Base-by-base conservation (phyloP, 2,797 vertebrate species). In the Heliangelus exortis region DNA sequence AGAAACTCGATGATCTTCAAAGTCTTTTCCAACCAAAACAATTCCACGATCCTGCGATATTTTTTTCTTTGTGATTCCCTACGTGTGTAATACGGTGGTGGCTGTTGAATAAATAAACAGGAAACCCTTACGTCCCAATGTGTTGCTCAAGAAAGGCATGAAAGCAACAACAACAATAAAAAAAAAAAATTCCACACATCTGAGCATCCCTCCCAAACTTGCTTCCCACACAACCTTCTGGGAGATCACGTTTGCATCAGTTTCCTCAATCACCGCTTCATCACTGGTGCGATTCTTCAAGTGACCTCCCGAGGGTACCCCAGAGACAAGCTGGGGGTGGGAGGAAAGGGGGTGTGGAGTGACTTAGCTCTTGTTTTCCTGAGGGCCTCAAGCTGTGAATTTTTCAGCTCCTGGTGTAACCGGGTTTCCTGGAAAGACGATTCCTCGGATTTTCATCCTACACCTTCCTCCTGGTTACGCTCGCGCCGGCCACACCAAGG, bases 181-280 rank as follows among this genome's bases (percentile, higher is more conserved):
- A 21, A 47, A 47, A 17, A 45, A 47, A 20, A 47, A 92, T 88
- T 78, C 77, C 91, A 94, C 84, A 84, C 71, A 53, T 50, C 57
- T 79, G 93, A 93, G 90, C 94, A 82, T 82, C 90, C 88, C 90
- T 95, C 94, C 94, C 95, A 94, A 86, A 58, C 72, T 22, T 89
- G 61, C 95, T 96, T 93, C 93, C 88, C 90, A 92, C 90, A 80
- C 94, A 94, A 94, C 90, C 92, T 92, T 93, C 87, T 31, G 88
- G 95, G 94, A 96, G 77, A 94, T 73, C 95, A 94, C 71, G 28
- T 94, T 95, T 95, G 74, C 90, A 94, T 50, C 95, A 67, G 81
- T 95, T 95, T 95, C 94, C 93, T 95, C 94, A 90, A 95, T 94
- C 73, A 95, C 75, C 1, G 29, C 47, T 57, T 87, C 61, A 65